Evolutionary conservation across 1,140 invertebrate species (phyloP).

Genomic region (Phenacoccus solenopsis): DNA sequence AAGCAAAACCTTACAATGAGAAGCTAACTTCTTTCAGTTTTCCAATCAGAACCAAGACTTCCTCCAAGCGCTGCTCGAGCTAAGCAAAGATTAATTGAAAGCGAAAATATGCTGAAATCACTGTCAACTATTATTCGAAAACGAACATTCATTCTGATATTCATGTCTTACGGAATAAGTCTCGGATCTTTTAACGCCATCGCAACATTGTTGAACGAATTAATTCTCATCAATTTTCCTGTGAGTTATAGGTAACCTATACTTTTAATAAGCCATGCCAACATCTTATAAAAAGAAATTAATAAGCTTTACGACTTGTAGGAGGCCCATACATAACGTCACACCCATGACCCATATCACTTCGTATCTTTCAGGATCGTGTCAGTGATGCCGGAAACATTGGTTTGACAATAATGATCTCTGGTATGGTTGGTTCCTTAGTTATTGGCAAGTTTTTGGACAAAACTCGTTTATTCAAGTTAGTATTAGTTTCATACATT

Average conservation of each 20-base stretch:
- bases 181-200: conserved; percentile 89
- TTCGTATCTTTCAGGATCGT: too few species aligned
- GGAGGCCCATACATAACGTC: too few species aligned
- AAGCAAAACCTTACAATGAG: too few species aligned
- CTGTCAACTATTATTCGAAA: conserved; percentile 60
- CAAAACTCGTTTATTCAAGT: conserved; percentile 70
- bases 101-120: conserved; percentile 37
- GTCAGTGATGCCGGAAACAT: conserved; percentile 68
- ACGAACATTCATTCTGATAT: conserved; percentile 60
- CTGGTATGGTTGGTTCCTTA: conserved; percentile 82
- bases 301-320: too few species aligned
- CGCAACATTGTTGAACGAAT: conserved; percentile 68
- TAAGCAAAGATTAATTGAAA: conserved; percentile 37
- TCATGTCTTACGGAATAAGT: conserved; percentile 81
- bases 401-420: conserved; percentile 73
- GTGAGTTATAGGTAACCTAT: too few species aligned
- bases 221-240: not conserved
- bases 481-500: conserved; percentile 31
- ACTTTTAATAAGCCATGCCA: too few species aligned
- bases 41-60: conserved; percentile 57
- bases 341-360: too few species aligned
- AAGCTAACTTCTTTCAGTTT: too few species aligned
- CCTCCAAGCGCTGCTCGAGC: conserved; percentile 69
- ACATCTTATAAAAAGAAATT: too few species aligned
- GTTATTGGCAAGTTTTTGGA: conserved; percentile 76